phyloP scores from a whole-genome alignment of 2,797 vertebrate genomes.

The Mormyrops boulengeri region DNA sequence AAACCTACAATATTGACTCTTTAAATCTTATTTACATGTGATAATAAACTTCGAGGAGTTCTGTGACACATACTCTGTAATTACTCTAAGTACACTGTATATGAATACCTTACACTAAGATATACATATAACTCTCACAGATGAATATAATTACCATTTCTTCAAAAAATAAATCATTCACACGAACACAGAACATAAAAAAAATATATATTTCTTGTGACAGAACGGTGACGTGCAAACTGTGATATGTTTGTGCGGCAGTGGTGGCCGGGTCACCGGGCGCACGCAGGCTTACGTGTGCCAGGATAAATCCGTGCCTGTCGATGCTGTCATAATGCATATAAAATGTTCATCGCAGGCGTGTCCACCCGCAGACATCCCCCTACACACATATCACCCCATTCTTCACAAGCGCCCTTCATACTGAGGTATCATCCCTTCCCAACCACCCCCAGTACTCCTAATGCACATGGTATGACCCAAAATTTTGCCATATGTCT shows the following conservation, averaged over 20 bases:
- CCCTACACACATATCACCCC: background rate
- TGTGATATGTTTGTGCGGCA: background rate
- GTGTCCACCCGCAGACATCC: background rate
- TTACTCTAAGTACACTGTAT: conserved; percentile 61
- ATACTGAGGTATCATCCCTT: background rate
- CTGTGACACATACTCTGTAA: conserved; percentile 55
- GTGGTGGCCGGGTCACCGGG: background rate
- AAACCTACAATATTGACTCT: conserved; percentile 36
- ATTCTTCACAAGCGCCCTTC: background rate
- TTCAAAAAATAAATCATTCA: conserved; percentile 26
- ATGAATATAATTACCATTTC: conserved; percentile 32
- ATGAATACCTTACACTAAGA: conserved; percentile 62
- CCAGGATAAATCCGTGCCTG: background rate
- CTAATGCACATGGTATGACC: background rate
- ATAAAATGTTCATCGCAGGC: background rate
- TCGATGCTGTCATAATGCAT: background rate
- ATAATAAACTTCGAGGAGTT: conserved; percentile 54
- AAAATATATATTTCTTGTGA: conserved; percentile 17
- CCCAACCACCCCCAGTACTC: background rate
- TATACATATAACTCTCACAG: conserved; percentile 46
- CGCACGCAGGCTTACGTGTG: background rate
- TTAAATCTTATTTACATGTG: conserved; percentile 60
- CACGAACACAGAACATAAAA: background rate
- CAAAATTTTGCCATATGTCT: background rate
- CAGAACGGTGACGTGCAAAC: conserved; percentile 52